A percentile compares a stretch with the other conserved stretches of the same genome.
Conservation (phyloP, 2,797 vertebrate genomes). For the Malacoctenus gilli region DNA sequence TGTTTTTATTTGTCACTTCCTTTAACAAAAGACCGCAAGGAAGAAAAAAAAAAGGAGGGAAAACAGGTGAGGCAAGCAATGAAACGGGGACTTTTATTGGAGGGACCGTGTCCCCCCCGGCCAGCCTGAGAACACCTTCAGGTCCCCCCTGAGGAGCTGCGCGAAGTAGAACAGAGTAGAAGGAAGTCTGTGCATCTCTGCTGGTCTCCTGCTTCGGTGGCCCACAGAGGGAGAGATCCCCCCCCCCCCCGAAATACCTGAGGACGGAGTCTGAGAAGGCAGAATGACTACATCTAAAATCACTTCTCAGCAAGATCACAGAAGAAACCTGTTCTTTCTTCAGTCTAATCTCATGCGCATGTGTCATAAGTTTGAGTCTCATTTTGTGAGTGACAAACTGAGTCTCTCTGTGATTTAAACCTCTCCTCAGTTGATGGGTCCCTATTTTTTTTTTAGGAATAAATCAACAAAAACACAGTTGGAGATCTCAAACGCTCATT, state of each 20-base stretch:
- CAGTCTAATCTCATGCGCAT: neutral
- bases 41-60: no score
- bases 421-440: neutral
- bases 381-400: neutral
- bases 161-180: no score
- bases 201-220: no score
- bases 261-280: neutral
- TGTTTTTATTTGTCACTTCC: no score
- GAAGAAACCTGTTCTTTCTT: neutral
- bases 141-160: no score
- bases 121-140: no score
- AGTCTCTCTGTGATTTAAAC: neutral
- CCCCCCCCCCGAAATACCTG: neutral
- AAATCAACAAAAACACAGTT: neutral
- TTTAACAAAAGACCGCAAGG: no score
- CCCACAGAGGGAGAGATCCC: no score
- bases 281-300: neutral
- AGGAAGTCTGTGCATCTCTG: no score
- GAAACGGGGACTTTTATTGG: no score
- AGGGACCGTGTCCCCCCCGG: no score
- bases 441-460: neutral
- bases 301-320: neutral
- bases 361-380: slow-evolving; percentile 2
- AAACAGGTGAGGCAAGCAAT: no score
- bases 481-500: neutral